phyloP scores from a whole-genome alignment of 2,113 vertebrate genomes.

The Myanophis thanlyinensis region DNA sequence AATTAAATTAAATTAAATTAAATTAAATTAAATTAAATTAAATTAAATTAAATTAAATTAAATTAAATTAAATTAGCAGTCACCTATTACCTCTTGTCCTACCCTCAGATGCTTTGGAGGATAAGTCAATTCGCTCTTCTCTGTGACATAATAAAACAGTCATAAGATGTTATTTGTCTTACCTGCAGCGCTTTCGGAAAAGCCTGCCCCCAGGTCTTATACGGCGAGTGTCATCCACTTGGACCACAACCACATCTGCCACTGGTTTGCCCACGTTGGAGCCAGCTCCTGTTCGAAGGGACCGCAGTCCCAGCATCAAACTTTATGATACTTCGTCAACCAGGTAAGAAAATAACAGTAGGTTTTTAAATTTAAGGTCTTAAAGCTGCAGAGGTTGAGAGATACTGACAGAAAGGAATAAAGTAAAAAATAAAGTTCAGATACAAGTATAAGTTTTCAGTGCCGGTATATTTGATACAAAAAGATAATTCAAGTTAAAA shows the following conservation, averaged over 20 bases:
- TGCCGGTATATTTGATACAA: neutral
- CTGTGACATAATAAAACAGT: neutral
- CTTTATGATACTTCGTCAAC: slow-evolving; percentile 80
- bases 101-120: neutral
- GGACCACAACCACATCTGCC: slow-evolving; percentile 98
- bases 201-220: slow-evolving; percentile 88
- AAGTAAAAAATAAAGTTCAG: neutral
- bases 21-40: no score
- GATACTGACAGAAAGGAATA: neutral
- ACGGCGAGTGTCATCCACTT: slow-evolving; percentile 91
- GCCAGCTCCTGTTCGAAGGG: slow-evolving; percentile 88
- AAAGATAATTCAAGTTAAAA: neutral
- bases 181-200: slow-evolving; percentile 82
- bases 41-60: no score
- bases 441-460: neutral
- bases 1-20: no score
- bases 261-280: slow-evolving; percentile 95
- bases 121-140: neutral
- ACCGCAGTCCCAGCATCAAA: slow-evolving; percentile 90
- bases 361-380: neutral
- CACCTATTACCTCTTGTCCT: neutral
- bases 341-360: slow-evolving; percentile 71
- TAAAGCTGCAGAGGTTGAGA: neutral
- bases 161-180: neutral
- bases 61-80: no score